Evolutionary conservation across 2,797 vertebrate species (phyloP).

Genomic region (Eupleurogrammus muticus): DNA sequence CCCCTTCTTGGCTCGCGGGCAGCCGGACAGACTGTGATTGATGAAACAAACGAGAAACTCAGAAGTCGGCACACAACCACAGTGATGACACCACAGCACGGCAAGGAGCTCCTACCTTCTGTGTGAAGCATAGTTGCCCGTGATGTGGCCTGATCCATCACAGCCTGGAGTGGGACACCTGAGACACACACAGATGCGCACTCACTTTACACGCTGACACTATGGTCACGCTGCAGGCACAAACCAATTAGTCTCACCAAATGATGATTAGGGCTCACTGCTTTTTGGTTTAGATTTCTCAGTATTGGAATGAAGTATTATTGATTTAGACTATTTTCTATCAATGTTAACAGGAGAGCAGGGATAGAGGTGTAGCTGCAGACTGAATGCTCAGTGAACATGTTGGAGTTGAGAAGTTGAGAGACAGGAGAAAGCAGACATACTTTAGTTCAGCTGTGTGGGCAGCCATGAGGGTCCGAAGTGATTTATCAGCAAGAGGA

Average conservation of each 20-base stretch:
- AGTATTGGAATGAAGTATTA: slow-evolving; percentile 27
- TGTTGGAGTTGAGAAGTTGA: slow-evolving; percentile 67
- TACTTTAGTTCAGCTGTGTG: slow-evolving; percentile 99
- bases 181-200: slow-evolving; percentile 52
- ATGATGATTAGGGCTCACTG: slow-evolving; percentile 22
- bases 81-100: not conserved
- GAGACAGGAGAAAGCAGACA: slow-evolving; percentile 85
- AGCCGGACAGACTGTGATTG: slow-evolving; percentile 93
- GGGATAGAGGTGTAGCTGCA: slow-evolving; percentile 63
- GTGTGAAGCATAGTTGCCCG: slow-evolving; percentile 98
- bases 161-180: slow-evolving; percentile 99
- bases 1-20: slow-evolving; percentile 98
- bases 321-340: slow-evolving; percentile 27
- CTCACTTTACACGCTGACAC: slow-evolving; percentile 18
- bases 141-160: slow-evolving; percentile 98
- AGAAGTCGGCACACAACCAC: not conserved
- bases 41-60: slow-evolving; percentile 16
- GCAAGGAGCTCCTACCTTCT: slow-evolving; percentile 86
- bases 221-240: slow-evolving; percentile 7
- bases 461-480: slow-evolving; percentile 99
- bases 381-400: slow-evolving; percentile 57
- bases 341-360: slow-evolving; percentile 51
- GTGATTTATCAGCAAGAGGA: slow-evolving; percentile 99
- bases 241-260: slow-evolving; percentile 23
- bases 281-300: slow-evolving; percentile 26